A percentile compares a stretch with the other conserved stretches of the same genome.
Conservation (phyloP, 2,797 vertebrate species). For the Phylloscopus collybita region DNA sequence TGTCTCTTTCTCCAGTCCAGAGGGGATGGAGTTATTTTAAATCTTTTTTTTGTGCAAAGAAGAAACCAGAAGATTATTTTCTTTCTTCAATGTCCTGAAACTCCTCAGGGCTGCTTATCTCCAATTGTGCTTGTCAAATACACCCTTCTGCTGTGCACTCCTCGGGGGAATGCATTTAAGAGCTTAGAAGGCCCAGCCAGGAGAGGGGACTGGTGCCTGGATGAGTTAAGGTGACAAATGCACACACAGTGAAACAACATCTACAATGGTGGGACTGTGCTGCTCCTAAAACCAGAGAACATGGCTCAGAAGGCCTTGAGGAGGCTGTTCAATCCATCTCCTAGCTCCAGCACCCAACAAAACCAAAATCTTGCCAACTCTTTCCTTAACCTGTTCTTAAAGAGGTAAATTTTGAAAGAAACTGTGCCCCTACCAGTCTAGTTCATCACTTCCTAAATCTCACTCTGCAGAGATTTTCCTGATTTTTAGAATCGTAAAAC, state of each 20-base stretch:
- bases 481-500: background rate
- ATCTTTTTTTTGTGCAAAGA: slow-evolving; percentile 49
- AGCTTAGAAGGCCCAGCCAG: slow-evolving; percentile 55
- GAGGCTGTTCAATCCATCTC: background rate
- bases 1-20: slow-evolving; percentile 53
- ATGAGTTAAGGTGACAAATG: background rate
- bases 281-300: background rate
- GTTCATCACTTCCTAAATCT: background rate
- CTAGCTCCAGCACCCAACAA: background rate
- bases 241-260: background rate
- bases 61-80: slow-evolving; percentile 64
- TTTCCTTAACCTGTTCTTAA: background rate
- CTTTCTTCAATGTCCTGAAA: slow-evolving; percentile 61
- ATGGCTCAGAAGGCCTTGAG: background rate
- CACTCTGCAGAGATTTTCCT: background rate
- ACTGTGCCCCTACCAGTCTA: background rate
- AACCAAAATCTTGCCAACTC: background rate
- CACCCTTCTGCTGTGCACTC: slow-evolving; percentile 33
- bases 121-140: slow-evolving; percentile 68
- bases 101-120: slow-evolving; percentile 65
- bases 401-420: background rate
- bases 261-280: background rate
- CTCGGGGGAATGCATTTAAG: slow-evolving; percentile 57
- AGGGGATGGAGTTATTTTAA: slow-evolving; percentile 54
- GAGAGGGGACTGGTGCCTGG: background rate